Percentiles rank a stretch among this genome's conserved stretches.
Evolutionary conservation across 1,140 invertebrate species (phyloP).

Genomic region (Drosophila pachea): DNA sequence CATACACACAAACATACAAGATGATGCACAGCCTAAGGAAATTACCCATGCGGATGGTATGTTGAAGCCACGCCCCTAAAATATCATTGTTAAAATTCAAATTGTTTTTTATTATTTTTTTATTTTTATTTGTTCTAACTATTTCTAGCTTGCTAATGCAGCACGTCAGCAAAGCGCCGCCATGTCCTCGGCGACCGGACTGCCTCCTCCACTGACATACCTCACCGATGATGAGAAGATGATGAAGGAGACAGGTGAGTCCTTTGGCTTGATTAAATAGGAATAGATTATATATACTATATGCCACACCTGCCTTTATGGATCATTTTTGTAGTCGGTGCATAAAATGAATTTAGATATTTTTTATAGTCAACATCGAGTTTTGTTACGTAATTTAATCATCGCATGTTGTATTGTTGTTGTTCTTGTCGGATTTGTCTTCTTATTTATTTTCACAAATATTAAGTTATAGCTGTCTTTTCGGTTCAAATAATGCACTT

Average conservation of each 20-base stretch:
- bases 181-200: conserved; percentile 61
- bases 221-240: conserved; percentile 88
- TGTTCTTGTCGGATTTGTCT: background rate
- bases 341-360: conserved; percentile 19
- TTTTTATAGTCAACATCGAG: conserved; percentile 15
- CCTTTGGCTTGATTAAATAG: background rate
- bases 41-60: conserved; percentile 75
- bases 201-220: conserved; percentile 82
- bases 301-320: background rate
- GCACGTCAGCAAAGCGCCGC: conserved; percentile 73
- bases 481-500: conserved; percentile 21
- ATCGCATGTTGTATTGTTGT: conserved; percentile 23
- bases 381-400: conserved; percentile 44
- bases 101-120: conserved; percentile 19
- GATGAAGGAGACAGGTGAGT: conserved; percentile 89
- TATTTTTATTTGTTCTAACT: background rate
- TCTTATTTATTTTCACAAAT: conserved; percentile 14
- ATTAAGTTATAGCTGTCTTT: conserved; percentile 5
- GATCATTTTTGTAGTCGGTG: background rate
- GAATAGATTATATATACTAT: background rate
- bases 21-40: conserved; percentile 77
- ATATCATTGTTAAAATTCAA: conserved; percentile 6
- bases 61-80: conserved; percentile 38
- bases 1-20: conserved; percentile 29
- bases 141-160: conserved; percentile 64